phyloP scores from a whole-genome alignment of 2,888 invertebrate genomes.

The Andrena dorsata region DNA sequence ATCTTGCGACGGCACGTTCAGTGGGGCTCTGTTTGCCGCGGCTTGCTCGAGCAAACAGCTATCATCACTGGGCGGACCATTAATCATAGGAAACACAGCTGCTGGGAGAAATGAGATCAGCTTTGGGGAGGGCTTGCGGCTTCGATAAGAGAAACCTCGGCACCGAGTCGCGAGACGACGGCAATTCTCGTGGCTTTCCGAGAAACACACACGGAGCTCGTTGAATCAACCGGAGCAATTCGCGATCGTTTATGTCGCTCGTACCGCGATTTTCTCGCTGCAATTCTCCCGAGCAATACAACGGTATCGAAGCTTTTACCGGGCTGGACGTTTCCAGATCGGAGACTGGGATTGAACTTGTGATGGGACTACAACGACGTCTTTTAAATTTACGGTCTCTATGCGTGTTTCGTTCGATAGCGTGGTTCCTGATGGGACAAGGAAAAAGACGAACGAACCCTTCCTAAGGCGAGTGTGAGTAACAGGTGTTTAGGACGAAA shows the following conservation, averaged over 20 bases:
- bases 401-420: not conserved
- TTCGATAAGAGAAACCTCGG: slow-evolving; percentile 46
- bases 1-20: slow-evolving; percentile 19
- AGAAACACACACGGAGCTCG: not conserved
- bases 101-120: slow-evolving; percentile 41
- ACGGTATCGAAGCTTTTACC: not conserved
- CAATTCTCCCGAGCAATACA: not conserved
- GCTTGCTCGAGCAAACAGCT: slow-evolving; percentile 61
- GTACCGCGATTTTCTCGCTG: not conserved
- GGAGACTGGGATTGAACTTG: not conserved
- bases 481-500: not conserved
- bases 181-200: slow-evolving; percentile 18
- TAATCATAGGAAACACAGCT: slow-evolving; percentile 68
- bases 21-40: slow-evolving; percentile 58
- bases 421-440: too few relatives aligned
- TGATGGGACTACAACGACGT: not conserved
- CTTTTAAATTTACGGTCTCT: not conserved
- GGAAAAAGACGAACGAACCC: too few relatives aligned
- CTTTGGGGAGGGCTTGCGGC: slow-evolving; percentile 33
- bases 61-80: slow-evolving; percentile 71
- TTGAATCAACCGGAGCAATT: not conserved
- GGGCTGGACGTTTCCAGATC: not conserved
- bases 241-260: not conserved
- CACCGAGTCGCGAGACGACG: slow-evolving; percentile 9
- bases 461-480: not conserved